A percentile compares a stretch with the other conserved stretches of the same genome.
Evolutionary conservation across 37 sponge, comb jelly and placozoan genomes (phyloP).

Genomic region (Halichondria panicea): DNA sequence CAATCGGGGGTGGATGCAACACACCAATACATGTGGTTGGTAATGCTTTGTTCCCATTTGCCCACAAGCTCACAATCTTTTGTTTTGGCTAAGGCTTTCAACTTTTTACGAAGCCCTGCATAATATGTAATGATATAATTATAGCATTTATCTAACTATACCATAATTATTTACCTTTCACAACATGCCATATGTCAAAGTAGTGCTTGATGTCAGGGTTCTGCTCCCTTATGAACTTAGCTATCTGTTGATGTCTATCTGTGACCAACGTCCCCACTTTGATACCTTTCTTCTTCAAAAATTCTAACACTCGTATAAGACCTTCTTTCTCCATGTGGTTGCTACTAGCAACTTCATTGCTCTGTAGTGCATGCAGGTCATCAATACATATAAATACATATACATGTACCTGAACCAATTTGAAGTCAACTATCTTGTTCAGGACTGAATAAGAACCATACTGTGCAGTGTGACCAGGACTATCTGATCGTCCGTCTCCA

Average conservation of each 20-base stretch:
- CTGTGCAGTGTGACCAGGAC: constrained; percentile 66
- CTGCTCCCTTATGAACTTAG: constrained; percentile 49
- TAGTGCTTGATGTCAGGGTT: constrained; percentile 11
- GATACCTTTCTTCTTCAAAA: constrained; percentile 20
- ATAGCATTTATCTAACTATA: too few relatives aligned
- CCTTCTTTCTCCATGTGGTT: constrained; percentile 65
- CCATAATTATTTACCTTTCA: constrained; percentile 44
- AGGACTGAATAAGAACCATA: too few relatives aligned
- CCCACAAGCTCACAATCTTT: constrained; percentile 4
- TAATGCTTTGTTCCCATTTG: constrained; percentile 14
- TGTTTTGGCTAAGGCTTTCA: background rate
- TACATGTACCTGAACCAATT: constrained; percentile 59
- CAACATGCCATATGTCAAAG: constrained; percentile 68
- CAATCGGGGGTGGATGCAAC: constrained; percentile 28
- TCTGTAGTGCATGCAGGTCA: background rate
- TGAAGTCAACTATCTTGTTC: constrained; percentile 38
- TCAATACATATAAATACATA: background rate
- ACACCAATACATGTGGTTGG: constrained; percentile 61
- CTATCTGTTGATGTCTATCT: constrained; percentile 52
- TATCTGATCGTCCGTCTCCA: constrained; percentile 66
- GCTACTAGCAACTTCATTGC: constrained; percentile 41
- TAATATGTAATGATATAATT: background rate
- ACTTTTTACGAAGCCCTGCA: constrained; percentile 2
- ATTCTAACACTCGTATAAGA: background rate
- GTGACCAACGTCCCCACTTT: too few relatives aligned